Percentiles rank a stretch among this genome's conserved stretches.
phyloP scores from a whole-genome alignment of 1,140 invertebrate genomes.

The Calephelis nemesis region DNA sequence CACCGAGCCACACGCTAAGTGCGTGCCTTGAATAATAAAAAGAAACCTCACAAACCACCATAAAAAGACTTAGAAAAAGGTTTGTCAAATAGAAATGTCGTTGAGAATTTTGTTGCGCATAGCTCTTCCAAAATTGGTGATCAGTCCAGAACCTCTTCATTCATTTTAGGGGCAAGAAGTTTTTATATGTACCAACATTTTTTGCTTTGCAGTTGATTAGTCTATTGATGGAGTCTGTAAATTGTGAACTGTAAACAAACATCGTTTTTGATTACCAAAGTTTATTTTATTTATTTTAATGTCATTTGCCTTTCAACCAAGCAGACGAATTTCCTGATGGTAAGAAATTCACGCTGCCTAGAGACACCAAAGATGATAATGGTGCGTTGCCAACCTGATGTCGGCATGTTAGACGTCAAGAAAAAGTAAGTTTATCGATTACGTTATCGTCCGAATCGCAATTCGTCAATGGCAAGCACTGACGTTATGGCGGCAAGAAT shows the following conservation, averaged over 20 bases:
- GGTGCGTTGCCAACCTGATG: no score
- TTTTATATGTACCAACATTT: constrained; percentile 2
- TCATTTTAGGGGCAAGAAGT: constrained; percentile 9
- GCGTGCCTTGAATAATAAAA: constrained; percentile 17
- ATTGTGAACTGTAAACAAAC: background rate
- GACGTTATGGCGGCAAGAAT: no score
- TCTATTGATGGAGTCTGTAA: background rate
- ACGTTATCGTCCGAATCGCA: no score
- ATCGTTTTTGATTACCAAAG: background rate
- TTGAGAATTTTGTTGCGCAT: background rate
- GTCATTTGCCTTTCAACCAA: no score
- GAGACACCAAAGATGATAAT: no score
- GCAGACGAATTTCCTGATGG: no score
- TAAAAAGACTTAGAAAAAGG: background rate
- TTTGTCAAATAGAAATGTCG: background rate
- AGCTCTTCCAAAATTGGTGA: constrained; percentile 2
- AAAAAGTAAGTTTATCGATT: no score
- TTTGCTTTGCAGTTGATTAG: constrained; percentile 1
- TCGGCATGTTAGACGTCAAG: no score
- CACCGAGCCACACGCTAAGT: background rate
- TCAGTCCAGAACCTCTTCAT: background rate
- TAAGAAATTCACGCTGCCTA: no score
- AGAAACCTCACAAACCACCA: background rate
- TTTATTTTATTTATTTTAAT: background rate
- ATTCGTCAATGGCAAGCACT: no score